Evolutionary conservation across 1,140 invertebrate species (phyloP), one percentile per base, ranked within the genome.

Genomic region (Penaeus japonicus): DNA sequence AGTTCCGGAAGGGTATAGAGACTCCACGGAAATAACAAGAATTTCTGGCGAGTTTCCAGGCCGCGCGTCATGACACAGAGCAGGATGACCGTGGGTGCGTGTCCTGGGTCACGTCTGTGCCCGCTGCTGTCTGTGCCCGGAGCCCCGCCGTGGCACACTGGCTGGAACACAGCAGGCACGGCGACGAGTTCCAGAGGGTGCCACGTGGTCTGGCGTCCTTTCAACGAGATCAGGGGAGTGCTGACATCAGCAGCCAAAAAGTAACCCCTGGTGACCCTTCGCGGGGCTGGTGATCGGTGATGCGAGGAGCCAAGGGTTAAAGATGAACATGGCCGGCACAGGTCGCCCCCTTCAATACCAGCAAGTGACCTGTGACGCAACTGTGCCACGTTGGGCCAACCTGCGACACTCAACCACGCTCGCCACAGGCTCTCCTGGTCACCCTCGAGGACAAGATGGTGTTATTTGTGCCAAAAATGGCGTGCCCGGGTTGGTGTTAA

Each of bases 291-390:
- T 70, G 30, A 24, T n/a, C n/a, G 30, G 62, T 20, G 62, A 70
- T 24, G 62, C 62, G 62, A 70, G 30, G n/a, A 70, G 62, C 62
- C 2, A 70, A 70, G 30, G 62, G 62, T 70, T 70, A 70, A 70
- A 70, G 62, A 70, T 30, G 62, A 70, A 10, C 62, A 70, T 30
- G 30, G 62, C 62, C 62, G 62, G 62, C 62, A 12, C 62, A 70
- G 62, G 62, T 70, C 62, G 62, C 62, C 30, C 30, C n/a, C 62
- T 70, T 70, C 62, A 30, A 12, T 30, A 70, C 62, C 62, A 70
- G 62, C 62, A n/a, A 70, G 30, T 70, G 62, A 70, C 62, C 62
- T 70, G 62, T 70, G 62, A 70, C 62, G 62, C 62, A 70, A 70
- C 30, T 24, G 62, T 70, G 62, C 62, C 30, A 70, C 30, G 62